phyloP scores from a whole-genome alignment of 2,888 invertebrate genomes.

The Leptothorax acervorum region DNA sequence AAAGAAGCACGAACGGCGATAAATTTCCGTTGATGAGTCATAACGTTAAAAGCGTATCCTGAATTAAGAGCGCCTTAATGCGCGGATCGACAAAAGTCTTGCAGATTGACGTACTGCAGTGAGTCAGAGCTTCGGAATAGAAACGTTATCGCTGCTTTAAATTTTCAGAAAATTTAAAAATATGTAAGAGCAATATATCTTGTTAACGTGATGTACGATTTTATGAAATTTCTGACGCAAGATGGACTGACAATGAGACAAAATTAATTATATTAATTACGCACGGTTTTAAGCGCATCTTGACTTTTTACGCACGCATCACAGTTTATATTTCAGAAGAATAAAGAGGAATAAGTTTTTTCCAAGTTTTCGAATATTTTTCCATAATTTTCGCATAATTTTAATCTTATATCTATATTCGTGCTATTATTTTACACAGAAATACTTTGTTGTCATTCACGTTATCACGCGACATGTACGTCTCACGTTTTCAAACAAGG shows the following conservation, averaged over 20 bases:
- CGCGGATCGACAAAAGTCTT: slow-evolving; percentile 67
- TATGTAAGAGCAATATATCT: slow-evolving; percentile 15
- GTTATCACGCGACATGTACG: neutral
- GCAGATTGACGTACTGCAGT: slow-evolving; percentile 40
- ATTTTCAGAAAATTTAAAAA: neutral
- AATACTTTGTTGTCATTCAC: neutral
- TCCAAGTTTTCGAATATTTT: neutral
- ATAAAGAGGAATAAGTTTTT: neutral
- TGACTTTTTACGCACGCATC: neutral
- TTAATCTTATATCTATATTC: neutral
- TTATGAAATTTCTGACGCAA: neutral
- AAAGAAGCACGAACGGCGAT: neutral
- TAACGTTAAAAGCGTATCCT: slow-evolving; percentile 59
- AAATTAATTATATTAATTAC: neutral
- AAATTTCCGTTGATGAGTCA: slow-evolving; percentile 62
- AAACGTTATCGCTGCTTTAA: slow-evolving; percentile 29
- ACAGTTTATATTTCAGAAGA: neutral
- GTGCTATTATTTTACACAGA: neutral
- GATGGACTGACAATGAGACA: neutral
- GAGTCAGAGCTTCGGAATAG: slow-evolving; percentile 73
- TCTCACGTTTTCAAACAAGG: neutral
- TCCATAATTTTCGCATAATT: neutral
- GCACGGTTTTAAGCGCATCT: neutral
- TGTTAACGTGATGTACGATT: neutral
- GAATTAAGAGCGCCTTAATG: slow-evolving; percentile 71